Conservation (phyloP, 2,797 vertebrate species). For the Peromyscus nudipes region DNA sequence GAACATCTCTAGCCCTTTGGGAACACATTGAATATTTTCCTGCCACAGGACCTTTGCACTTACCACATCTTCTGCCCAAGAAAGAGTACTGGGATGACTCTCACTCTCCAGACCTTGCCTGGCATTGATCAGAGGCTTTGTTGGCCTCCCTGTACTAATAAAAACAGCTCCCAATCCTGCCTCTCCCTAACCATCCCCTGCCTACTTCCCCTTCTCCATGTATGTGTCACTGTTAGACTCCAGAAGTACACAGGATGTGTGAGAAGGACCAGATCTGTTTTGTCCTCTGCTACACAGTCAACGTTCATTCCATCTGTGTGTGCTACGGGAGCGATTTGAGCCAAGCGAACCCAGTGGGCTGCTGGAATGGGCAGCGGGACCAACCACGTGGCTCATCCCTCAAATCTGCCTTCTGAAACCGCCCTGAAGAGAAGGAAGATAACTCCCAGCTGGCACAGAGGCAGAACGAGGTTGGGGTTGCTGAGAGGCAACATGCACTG, state of each 20-base stretch:
- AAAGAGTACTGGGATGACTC: not conserved
- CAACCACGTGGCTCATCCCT: not conserved
- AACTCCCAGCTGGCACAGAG: not conserved
- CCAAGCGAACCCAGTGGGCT: not conserved
- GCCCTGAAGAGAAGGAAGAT: not conserved
- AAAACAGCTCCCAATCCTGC: not conserved
- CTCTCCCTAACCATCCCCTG: not conserved
- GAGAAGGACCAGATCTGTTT: not conserved
- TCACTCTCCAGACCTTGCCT: not conserved
- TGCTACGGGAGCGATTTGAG: not conserved
- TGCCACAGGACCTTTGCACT: not conserved
- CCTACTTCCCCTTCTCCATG: not conserved
- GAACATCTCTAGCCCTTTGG: not conserved
- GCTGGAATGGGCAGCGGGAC: not conserved
- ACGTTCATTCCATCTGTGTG: not conserved
- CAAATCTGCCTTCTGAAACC: not conserved
- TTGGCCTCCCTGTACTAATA: not conserved
- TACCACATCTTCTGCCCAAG: not conserved
- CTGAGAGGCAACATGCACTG: accelerated
- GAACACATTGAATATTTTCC: not conserved
- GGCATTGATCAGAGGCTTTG: not conserved
- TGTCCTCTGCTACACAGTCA: not conserved
- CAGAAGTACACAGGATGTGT: not conserved
- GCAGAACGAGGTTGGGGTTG: not conserved
- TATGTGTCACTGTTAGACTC: not conserved